Evolutionary conservation across 2,113 vertebrate species (phyloP).

Genomic region (Pteropus alecto): DNA sequence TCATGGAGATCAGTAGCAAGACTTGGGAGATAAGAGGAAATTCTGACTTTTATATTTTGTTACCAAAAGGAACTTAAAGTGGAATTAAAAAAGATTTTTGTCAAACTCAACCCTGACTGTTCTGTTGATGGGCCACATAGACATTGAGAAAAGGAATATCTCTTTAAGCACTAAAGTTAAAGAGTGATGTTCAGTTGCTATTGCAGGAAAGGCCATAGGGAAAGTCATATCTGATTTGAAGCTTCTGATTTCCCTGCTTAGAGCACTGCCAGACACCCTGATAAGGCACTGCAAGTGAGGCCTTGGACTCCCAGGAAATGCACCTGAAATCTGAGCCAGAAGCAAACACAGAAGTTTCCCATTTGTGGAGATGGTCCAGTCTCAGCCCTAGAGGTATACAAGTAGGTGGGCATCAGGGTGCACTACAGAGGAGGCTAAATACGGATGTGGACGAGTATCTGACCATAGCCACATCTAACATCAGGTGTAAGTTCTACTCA

Average conservation of each 20-base stretch:
- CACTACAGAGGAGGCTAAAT: not conserved
- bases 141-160: not conserved
- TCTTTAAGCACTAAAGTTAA: not conserved
- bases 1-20: not conserved
- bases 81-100: not conserved
- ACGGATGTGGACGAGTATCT: not conserved
- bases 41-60: not conserved
- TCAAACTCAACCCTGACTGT: not conserved
- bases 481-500: not conserved
- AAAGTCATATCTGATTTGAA: not conserved
- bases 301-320: not conserved
- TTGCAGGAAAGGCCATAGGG: not conserved
- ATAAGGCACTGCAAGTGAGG: not conserved
- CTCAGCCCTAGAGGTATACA: not conserved
- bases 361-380: not conserved
- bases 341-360: not conserved
- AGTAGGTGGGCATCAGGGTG: accelerated
- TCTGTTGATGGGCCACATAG: not conserved
- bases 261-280: not conserved
- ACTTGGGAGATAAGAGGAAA: not conserved
- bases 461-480: not conserved
- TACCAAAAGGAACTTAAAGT: not conserved
- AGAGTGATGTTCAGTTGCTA: not conserved
- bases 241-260: not conserved
- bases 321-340: not conserved